Evolutionary conservation across 2,113 vertebrate species (phyloP), one percentile per base, ranked within the genome.

Genomic region (Tachuris rubrigastra): DNA sequence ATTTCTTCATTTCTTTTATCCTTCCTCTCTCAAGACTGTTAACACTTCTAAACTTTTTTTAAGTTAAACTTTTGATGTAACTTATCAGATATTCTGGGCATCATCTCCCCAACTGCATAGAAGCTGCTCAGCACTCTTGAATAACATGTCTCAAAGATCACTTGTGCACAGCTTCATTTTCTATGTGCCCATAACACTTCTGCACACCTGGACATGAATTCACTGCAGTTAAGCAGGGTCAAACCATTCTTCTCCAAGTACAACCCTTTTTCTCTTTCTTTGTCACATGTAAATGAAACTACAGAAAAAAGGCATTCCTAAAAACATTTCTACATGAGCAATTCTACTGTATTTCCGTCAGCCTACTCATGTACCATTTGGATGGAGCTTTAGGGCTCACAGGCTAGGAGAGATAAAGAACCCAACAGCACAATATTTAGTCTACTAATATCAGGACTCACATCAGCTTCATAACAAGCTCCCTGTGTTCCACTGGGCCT

Each of bases 1-100:
- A 85, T 93, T 90, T 92, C 63, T 50, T 52, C 46, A 67, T 71
- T 91, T 88, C 47, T 93, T 94, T 80, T 59, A 80, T 67, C 42
- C 39, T 91, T 85, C 30, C 14, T 73, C 67, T 89, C 39, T 35
- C 24, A 46, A 73, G 71, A 79, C 59, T 59, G 62, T 63, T 60
- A 71, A 71, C 5, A 83, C 63, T 76, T 60, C 75, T 59, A 44
- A 76, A 74, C 58, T 89, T 89, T 55, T 83, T 35, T 82, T 82
- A 27, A 55, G 66, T 73, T 77, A 31, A 93, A 85, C 47, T 90
- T 96, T 25, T 55, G 35, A 93, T 77, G 28, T 16, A 47, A 73
- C 67, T 87, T 75, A 39, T 47, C 53, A 74, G 69, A 33, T 83
- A 83, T 46, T 72, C 31, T 69, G n/a, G 41, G 25, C 41, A 76